Percentiles rank a stretch among this genome's conserved stretches.
Evolutionary conservation across 1,140 invertebrate species (phyloP).

Genomic region (Tetramorium parvispinum): DNA sequence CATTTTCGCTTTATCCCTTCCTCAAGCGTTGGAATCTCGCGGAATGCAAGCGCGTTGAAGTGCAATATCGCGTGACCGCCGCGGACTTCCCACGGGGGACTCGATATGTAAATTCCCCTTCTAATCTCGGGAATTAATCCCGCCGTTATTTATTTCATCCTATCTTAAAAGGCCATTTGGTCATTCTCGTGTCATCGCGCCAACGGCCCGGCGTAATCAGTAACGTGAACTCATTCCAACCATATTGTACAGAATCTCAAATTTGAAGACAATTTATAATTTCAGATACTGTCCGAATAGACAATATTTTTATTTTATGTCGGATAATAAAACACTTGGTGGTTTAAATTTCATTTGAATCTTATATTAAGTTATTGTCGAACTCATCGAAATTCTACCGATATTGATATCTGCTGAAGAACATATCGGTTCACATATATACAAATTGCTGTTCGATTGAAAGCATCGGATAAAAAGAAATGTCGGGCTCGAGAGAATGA

Average conservation of each 20-base stretch:
- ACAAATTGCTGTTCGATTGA: not conserved
- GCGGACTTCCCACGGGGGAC: not conserved
- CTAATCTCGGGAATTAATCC: constrained; percentile 43
- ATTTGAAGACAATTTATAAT: not conserved
- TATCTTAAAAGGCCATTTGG: not conserved
- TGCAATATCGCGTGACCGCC: constrained; percentile 53
- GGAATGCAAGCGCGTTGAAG: constrained; percentile 28
- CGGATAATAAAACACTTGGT: not conserved
- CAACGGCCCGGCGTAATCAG: not conserved
- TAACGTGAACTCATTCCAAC: not conserved
- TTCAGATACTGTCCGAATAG: not conserved
- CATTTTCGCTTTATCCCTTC: constrained; percentile 30
- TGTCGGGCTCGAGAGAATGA: not conserved
- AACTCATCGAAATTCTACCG: constrained; percentile 19
- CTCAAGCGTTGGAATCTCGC: not conserved
- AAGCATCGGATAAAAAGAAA: constrained; percentile 5
- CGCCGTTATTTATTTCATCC: constrained; percentile 33
- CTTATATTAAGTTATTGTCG: not conserved
- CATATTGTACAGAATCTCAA: not conserved
- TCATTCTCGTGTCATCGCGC: not conserved
- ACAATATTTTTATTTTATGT: not conserved
- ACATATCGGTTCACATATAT: constrained; percentile 13
- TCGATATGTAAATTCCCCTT: constrained; percentile 34
- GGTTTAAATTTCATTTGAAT: not conserved
- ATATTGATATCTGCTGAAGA: not conserved